Evolutionary conservation across 2,888 invertebrate genomes (phyloP), one percentile per base, ranked within the genome.

Genomic region (Drosophila pseudotakahashii): DNA sequence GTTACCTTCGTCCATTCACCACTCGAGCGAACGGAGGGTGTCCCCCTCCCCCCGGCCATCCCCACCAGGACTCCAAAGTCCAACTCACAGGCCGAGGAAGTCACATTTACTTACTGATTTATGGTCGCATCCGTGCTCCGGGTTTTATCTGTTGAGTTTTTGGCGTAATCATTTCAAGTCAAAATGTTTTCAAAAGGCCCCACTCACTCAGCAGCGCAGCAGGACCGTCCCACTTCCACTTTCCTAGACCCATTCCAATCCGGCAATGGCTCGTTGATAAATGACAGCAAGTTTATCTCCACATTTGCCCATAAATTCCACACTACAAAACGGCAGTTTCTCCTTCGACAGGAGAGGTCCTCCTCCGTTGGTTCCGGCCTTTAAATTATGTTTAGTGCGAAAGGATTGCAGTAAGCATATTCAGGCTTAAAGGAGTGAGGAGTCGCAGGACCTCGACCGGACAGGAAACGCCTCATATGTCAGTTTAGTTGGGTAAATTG

Each of bases 61-160:
- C 52, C 45, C 45, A 36, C 52, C 57, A 52, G 39, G 47, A 44
- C 30, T 41, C 14, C 42, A 36, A 54, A 54, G 64, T 47, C 68
- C 36, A 19, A 44, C 45, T 44, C 63, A 48, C 36, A 58, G 60
- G 61, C 51, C 55, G 42, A 42, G 48, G 54, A 53, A 83, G 78
- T 88, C 73, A 76, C 87, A 88, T 88, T 88, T 86, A 74, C 77
- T 75, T 80, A 76, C 89, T 84, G 84, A 88, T 84, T 84, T 84
- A 84, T 88, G 89, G 75, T 76, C 75, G 75, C 81, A 80, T 76
- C 77, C 84, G 63, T 76, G 73, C 70, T 68, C 73, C 53, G 69
- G 69, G 72, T 60, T 86, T 88, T 88, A 88, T 84, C 84, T 83
- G 76, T 78, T 78, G 77, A 86, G 74, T 86, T 86, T 82, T 86